Conservation (phyloP, 2,888 invertebrate genomes). For the Sinopyrophorus schimmeli region DNA sequence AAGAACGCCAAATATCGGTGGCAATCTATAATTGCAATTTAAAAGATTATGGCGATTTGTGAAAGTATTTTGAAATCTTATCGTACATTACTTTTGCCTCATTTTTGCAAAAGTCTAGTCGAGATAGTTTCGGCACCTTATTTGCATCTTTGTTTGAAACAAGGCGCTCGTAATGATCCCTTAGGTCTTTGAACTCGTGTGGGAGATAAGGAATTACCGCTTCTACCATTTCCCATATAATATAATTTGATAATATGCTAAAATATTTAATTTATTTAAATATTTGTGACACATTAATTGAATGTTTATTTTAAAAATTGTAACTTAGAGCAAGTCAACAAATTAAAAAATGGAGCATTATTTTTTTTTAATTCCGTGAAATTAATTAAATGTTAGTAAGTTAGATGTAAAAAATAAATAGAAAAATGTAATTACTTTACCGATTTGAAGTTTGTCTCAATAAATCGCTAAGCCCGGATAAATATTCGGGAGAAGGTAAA, state of each 20-base stretch:
- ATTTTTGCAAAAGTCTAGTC: constrained; percentile 18
- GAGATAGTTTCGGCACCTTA: background rate
- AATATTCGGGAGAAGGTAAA: constrained; percentile 19
- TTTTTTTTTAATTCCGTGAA: too few species aligned
- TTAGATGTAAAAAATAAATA: background rate
- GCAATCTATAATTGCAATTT: too few species aligned
- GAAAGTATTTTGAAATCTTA: background rate
- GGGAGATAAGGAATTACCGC: constrained; percentile 17
- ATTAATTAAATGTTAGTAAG: too few species aligned
- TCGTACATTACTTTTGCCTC: constrained; percentile 16
- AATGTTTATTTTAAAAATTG: too few species aligned
- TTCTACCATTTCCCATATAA: constrained; percentile 26
- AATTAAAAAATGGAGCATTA: too few species aligned
- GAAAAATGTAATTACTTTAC: constrained; percentile 9
- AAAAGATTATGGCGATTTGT: background rate
- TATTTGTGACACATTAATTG: too few species aligned
- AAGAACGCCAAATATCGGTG: constrained; percentile 15
- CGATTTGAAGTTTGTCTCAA: constrained; percentile 13
- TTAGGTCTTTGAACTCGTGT: constrained; percentile 10
- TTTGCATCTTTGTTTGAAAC: background rate
- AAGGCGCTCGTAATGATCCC: background rate
- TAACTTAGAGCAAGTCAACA: too few species aligned
- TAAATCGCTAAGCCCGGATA: constrained; percentile 8
- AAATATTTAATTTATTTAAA: too few species aligned
- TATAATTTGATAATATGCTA: constrained; percentile 21